Percentiles rank a stretch among this genome's conserved stretches.
phyloP scores from a whole-genome alignment of 2,888 invertebrate species.

The Tachina grossa region DNA sequence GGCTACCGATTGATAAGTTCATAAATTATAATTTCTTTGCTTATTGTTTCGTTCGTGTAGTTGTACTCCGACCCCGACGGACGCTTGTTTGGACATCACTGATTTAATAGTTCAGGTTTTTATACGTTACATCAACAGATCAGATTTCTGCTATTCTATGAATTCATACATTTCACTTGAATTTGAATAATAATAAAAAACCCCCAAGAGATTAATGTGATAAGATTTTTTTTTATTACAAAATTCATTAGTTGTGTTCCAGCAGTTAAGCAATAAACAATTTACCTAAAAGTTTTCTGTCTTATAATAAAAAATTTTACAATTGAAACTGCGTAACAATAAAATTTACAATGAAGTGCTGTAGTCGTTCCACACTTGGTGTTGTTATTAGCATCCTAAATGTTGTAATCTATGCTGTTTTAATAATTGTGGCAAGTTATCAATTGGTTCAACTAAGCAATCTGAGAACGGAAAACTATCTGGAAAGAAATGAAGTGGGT shows the following conservation, averaged over 20 bases:
- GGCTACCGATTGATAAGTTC: no score
- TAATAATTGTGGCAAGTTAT: background rate
- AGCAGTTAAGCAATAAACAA: background rate
- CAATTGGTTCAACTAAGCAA: background rate
- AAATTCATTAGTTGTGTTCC: background rate
- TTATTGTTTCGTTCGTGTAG: no score
- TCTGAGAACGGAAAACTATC: background rate
- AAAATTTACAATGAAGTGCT: constrained; percentile 27
- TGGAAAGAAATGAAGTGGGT: background rate
- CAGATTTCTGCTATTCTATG: background rate
- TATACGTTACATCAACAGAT: background rate
- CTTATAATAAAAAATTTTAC: no score
- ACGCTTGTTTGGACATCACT: background rate
- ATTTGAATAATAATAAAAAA: background rate
- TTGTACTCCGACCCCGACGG: no score
- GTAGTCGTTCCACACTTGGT: constrained; percentile 41
- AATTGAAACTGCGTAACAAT: background rate
- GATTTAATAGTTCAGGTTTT: background rate
- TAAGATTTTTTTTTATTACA: background rate
- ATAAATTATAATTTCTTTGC: no score
- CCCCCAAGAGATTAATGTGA: background rate
- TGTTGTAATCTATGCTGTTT: background rate
- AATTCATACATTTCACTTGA: background rate
- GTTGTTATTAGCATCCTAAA: constrained; percentile 12
- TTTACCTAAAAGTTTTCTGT: no score